Evolutionary conservation across 2,797 vertebrate genomes (phyloP).

Genomic region (Chiloscyllium punctatum): DNA sequence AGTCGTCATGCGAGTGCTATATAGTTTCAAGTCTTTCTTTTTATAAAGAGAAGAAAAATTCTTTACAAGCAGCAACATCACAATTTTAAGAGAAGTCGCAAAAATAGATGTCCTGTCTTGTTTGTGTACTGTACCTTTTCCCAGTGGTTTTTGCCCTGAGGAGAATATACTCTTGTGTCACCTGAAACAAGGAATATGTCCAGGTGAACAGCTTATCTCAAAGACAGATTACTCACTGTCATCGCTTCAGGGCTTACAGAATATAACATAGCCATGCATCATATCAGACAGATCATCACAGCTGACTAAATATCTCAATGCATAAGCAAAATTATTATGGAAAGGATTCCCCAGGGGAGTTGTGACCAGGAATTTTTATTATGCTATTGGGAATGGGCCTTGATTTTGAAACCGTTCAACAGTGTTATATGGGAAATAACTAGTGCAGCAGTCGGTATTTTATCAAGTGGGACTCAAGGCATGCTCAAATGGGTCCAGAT

Average conservation of each 20-base stretch:
- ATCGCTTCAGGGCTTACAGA: not conserved
- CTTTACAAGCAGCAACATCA: not conserved
- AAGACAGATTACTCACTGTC: not conserved
- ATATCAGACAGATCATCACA: constrained; percentile 21
- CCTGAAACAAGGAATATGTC: not conserved
- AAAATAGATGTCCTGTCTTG: constrained; percentile 2
- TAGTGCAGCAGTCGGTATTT: not conserved
- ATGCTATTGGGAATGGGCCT: not conserved
- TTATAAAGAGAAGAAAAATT: not conserved
- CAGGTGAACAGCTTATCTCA: not conserved
- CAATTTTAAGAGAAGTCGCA: not conserved
- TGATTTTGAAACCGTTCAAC: not conserved
- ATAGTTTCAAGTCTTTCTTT: not conserved
- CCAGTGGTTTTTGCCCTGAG: not conserved
- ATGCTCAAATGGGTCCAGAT: not conserved
- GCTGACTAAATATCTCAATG: constrained; percentile 15
- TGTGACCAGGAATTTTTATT: not conserved
- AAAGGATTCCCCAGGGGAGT: not conserved
- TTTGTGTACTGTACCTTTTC: not conserved
- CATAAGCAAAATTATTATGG: not conserved
- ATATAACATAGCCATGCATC: constrained; percentile 15
- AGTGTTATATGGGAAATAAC: not conserved
- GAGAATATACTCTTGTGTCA: constrained; percentile 1
- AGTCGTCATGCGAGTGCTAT: not conserved
- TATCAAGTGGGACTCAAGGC: not conserved